These are phyloP conservation scores for Schrankia costaestrigalis DNA, from an alignment of 2,888 invertebrate genomes.

Conservation along the genomic window DNA sequence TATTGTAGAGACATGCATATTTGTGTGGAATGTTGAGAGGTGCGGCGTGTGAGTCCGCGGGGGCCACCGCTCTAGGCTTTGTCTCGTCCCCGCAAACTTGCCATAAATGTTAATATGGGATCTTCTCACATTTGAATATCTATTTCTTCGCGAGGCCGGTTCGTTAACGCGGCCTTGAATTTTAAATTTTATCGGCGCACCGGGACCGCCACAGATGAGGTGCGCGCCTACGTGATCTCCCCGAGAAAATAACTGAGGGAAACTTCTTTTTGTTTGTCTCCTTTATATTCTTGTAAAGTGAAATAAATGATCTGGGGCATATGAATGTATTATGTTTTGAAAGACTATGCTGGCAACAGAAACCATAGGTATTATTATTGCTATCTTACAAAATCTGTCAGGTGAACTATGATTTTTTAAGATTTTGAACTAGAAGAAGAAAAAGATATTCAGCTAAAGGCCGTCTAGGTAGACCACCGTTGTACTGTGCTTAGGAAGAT, in stretches of 20 bases:
- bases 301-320: conserved; percentile 40
- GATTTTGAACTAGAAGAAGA: too few relatives aligned
- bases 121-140: conserved; percentile 80
- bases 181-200: conserved; percentile 79
- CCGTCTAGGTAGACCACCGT: too few relatives aligned
- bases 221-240: conserved; percentile 77
- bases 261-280: conserved; percentile 66
- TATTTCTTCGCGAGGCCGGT: conserved; percentile 80
- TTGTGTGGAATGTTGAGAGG: conserved; percentile 18
- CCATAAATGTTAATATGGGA: conserved; percentile 82
- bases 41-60: conserved; percentile 36
- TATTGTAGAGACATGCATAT: conserved; percentile 46
- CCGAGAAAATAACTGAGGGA: conserved; percentile 67
- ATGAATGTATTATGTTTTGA: conserved; percentile 14
- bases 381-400: conserved; percentile 21
- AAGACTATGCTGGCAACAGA: too few relatives aligned
- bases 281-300: conserved; percentile 50
- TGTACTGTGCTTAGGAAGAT: too few relatives aligned
- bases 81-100: conserved; percentile 79
- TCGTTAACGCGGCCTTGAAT: conserved; percentile 81
- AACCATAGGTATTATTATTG: too few relatives aligned
- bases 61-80: conserved; percentile 59
- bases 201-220: conserved; percentile 75
- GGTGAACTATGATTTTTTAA: too few relatives aligned
- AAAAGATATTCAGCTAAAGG: too few relatives aligned